Evolutionary conservation across 2,113 vertebrate species (phyloP).

Genomic region (Crotalus helleri): DNA sequence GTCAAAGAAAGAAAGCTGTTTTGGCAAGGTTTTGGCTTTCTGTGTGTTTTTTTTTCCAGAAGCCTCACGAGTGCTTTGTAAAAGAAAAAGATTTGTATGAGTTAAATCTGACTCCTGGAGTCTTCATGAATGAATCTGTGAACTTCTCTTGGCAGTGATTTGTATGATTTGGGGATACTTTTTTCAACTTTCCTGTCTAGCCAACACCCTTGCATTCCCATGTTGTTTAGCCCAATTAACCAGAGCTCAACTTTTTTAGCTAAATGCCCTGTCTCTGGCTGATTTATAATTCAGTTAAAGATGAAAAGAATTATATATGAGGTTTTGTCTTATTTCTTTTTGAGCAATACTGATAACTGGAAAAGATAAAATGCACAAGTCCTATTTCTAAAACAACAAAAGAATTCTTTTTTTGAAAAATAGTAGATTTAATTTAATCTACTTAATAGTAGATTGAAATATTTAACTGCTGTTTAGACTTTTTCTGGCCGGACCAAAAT

Average conservation of each 20-base stretch:
- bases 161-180: neutral
- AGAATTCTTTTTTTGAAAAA: slow-evolving; percentile 15
- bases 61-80: neutral
- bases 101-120: neutral
- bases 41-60: neutral
- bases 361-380: neutral
- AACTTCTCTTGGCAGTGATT: neutral
- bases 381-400: slow-evolving; percentile 3
- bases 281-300: neutral
- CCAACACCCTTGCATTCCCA: neutral
- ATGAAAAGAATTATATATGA: neutral
- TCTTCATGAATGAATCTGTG: neutral
- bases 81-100: neutral
- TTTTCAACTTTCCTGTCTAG: neutral
- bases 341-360: neutral
- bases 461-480: slow-evolving; percentile 30
- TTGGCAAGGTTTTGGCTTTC: neutral
- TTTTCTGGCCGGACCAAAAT: slow-evolving; percentile 19
- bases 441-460: slow-evolving; percentile 14
- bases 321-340: slow-evolving; percentile 7
- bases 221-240: neutral
- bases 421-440: slow-evolving; percentile 6
- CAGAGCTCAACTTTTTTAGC: neutral
- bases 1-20: neutral
- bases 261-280: neutral